A percentile compares a stretch with the other conserved stretches of the same genome.
Evolutionary conservation across 2,113 vertebrate genomes (phyloP).

Genomic region (Columba livia): DNA sequence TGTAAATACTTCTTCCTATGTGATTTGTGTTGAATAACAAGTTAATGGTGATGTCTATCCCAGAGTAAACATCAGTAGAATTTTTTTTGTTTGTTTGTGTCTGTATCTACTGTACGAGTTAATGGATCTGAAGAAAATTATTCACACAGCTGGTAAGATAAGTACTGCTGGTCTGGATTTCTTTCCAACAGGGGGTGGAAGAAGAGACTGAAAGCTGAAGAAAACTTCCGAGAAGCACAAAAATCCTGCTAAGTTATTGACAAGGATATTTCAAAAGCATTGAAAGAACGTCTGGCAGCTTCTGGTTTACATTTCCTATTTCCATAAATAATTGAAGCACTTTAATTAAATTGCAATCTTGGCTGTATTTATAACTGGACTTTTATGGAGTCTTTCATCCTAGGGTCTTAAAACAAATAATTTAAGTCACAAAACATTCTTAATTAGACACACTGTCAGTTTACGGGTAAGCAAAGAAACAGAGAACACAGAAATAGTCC

Average conservation of each 20-base stretch:
- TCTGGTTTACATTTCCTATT: constrained; percentile 8
- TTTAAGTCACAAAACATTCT: not conserved
- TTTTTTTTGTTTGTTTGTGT: not conserved
- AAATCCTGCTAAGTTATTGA: not conserved
- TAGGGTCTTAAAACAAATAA: not conserved
- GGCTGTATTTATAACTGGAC: not conserved
- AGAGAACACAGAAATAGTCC: not conserved
- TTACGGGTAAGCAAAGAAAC: not conserved
- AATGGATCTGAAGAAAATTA: not conserved
- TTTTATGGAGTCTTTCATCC: not conserved
- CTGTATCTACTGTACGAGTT: not conserved
- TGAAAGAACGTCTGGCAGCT: not conserved
- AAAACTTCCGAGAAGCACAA: not conserved
- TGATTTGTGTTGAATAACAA: not conserved
- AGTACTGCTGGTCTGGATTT: not conserved
- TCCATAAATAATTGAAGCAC: not conserved
- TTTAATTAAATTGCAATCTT: not conserved
- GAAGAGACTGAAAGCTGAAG: not conserved
- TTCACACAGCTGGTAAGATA: not conserved
- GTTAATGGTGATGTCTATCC: not conserved
- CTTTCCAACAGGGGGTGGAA: not conserved
- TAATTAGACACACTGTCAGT: not conserved
- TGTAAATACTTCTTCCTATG: not conserved
- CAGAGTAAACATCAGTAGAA: not conserved
- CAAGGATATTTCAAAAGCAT: not conserved